These are phyloP conservation scores for Pantelozetes paolii DNA, from an alignment of 2,888 invertebrate genomes.

Conservation along the genomic window DNA sequence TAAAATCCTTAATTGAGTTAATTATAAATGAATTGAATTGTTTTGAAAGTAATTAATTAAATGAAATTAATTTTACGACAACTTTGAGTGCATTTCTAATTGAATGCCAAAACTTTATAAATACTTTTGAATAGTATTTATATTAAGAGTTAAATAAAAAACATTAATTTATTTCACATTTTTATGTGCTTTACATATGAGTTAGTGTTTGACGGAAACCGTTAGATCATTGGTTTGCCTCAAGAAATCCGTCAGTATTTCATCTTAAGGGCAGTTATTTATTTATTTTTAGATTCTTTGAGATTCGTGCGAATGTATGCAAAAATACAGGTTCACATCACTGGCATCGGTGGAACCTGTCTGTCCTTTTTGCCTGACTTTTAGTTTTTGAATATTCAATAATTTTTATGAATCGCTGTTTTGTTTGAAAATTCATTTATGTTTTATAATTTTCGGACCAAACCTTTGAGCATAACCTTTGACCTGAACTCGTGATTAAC, in stretches of 20 bases:
- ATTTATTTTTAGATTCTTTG: neutral
- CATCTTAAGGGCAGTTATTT: neutral
- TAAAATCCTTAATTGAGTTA: too few species aligned
- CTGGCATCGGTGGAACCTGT: too few species aligned
- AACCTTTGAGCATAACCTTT: neutral
- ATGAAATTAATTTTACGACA: too few species aligned
- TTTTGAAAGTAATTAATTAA: too few species aligned
- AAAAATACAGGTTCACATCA: neutral
- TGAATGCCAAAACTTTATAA: too few species aligned
- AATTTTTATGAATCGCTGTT: neutral
- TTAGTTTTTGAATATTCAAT: constrained; percentile 5
- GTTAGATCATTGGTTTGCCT: constrained; percentile 16
- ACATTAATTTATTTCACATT: too few species aligned
- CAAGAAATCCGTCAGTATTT: neutral
- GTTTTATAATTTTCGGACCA: neutral
- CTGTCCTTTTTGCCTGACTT: too few species aligned
- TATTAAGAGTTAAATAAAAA: too few species aligned
- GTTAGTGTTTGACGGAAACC: neutral
- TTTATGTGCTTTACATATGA: neutral
- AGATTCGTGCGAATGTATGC: neutral
- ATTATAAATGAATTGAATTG: too few species aligned
- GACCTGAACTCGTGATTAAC: neutral
- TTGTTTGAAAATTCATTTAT: neutral
- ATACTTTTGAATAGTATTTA: too few species aligned
- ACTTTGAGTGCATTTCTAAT: too few species aligned